Conservation (phyloP, 1,140 invertebrate genomes). For the Leptinotarsa defecta region DNA sequence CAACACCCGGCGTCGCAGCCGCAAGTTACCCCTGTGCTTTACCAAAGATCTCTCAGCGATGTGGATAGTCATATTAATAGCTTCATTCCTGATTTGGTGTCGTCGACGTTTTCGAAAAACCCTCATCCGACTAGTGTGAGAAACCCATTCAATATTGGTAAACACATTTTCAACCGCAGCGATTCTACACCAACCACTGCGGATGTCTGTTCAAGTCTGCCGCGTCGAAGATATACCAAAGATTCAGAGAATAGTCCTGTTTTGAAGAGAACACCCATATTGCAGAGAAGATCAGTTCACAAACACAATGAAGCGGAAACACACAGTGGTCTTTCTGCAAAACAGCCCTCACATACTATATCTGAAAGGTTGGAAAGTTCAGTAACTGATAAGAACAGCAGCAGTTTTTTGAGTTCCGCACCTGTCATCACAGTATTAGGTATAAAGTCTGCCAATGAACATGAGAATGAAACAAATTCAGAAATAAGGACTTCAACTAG, state of each 20-base stretch:
- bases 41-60: conserved; percentile 17
- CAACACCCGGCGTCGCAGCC: background rate
- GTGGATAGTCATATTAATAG: conserved; percentile 10
- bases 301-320: background rate
- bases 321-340: background rate
- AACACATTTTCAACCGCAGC: conserved; percentile 13
- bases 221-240: conserved; percentile 31
- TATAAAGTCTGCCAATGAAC: background rate
- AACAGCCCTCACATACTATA: background rate
- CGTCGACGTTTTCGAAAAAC: conserved; percentile 39
- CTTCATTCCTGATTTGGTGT: conserved; percentile 43
- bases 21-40: background rate
- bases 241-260: conserved; percentile 29
- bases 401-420: background rate
- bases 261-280: conserved; percentile 37
- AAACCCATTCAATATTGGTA: conserved; percentile 17
- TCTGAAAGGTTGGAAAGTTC: background rate
- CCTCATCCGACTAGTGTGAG: conserved; percentile 17
- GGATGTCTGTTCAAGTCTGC: conserved; percentile 26
- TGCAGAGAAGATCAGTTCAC: conserved; percentile 26
- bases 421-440: no score
- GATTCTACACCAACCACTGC: background rate
- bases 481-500: conserved; percentile 14
- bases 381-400: background rate
- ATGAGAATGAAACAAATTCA: background rate